Conservation (phyloP, 2,888 invertebrate species). For the Pheosia gnoma region DNA sequence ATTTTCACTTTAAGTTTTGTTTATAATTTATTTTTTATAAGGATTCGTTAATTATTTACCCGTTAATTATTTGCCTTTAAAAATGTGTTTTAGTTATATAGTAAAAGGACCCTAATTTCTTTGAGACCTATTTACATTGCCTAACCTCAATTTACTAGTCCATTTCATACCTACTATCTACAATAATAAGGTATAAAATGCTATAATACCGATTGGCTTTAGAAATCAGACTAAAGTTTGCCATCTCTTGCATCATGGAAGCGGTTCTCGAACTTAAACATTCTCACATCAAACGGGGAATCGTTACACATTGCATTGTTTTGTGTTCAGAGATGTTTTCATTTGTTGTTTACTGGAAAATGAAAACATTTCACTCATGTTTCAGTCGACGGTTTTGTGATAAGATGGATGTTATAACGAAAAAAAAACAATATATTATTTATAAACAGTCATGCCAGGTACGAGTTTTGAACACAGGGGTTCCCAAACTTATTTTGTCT, state of each 20-base stretch:
- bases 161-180: background rate
- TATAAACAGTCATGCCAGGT: too few species aligned
- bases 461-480: too few species aligned
- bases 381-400: slow-evolving; percentile 44
- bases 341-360: slow-evolving; percentile 18
- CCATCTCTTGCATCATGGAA: slow-evolving; percentile 20
- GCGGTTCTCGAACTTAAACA: slow-evolving; percentile 23
- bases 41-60: too few species aligned
- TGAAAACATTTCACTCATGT: slow-evolving; percentile 40
- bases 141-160: background rate
- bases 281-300: slow-evolving; percentile 33
- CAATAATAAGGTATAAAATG: background rate
- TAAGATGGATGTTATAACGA: slow-evolving; percentile 8
- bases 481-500: too few species aligned
- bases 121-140: too few species aligned
- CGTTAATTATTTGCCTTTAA: too few species aligned
- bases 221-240: background rate
- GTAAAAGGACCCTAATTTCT: too few species aligned
- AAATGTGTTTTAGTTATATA: too few species aligned
- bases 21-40: too few species aligned
- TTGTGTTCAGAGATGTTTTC: slow-evolving; percentile 39
- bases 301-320: slow-evolving; percentile 40
- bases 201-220: background rate
- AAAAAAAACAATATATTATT: background rate
- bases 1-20: too few species aligned